A percentile compares a stretch with the other conserved stretches of the same genome.
Evolutionary conservation across 2,888 invertebrate species (phyloP).

Genomic region (Hoplodrina ambigua): DNA sequence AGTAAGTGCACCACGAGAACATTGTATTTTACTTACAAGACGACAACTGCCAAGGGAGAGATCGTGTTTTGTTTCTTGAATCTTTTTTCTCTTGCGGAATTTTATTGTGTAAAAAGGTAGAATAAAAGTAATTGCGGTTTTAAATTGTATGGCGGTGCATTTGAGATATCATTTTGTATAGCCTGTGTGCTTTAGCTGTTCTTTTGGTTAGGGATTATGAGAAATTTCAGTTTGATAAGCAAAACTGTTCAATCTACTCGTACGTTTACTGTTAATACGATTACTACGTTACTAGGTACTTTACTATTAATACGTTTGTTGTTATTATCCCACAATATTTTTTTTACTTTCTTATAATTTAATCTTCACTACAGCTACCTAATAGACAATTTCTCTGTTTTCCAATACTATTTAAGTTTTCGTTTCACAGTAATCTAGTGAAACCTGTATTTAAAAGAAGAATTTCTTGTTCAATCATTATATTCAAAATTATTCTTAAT

Average conservation of each 20-base stretch:
- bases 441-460: not conserved
- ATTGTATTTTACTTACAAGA: conserved; percentile 29
- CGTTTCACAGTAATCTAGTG: not conserved
- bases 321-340: too few relatives aligned
- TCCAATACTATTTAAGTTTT: too few relatives aligned
- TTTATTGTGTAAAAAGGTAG: not conserved
- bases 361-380: too few relatives aligned
- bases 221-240: too few relatives aligned
- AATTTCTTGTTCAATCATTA: not conserved
- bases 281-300: too few relatives aligned
- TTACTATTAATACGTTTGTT: too few relatives aligned
- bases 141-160: not conserved
- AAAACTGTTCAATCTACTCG: too few relatives aligned
- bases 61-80: conserved; percentile 20
- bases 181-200: too few relatives aligned
- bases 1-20: not conserved
- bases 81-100: conserved; percentile 3
- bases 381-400: too few relatives aligned
- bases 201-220: too few relatives aligned
- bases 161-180: not conserved
- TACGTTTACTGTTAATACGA: too few relatives aligned
- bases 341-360: too few relatives aligned
- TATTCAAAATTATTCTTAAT: conserved; percentile 25
- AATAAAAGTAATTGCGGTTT: not conserved
- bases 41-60: conserved; percentile 35